Evolutionary conservation across 1,140 invertebrate genomes (phyloP).

Genomic region (Apocrypta bakeri): DNA sequence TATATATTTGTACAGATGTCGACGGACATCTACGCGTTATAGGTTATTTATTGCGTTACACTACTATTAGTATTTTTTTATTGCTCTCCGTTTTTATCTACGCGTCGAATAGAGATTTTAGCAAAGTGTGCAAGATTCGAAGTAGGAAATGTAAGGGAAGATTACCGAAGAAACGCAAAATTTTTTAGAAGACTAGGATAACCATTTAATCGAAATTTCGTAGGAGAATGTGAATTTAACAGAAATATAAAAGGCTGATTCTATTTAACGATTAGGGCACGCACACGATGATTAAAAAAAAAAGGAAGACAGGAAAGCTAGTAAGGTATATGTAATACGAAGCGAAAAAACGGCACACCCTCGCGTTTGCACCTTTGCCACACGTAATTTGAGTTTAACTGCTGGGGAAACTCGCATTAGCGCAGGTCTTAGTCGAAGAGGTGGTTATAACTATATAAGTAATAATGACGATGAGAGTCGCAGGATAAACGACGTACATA

Average conservation of each 20-base stretch:
- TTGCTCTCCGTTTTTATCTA: constrained; percentile 18
- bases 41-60: constrained; percentile 49
- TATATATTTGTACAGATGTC: constrained; percentile 8
- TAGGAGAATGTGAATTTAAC: constrained; percentile 47
- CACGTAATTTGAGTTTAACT: constrained; percentile 21
- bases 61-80: constrained; percentile 47
- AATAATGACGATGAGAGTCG: constrained; percentile 31
- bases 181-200: constrained; percentile 42
- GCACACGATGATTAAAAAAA: constrained; percentile 39
- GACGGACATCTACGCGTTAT: constrained; percentile 42
- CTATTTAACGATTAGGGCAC: constrained; percentile 62
- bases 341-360: constrained; percentile 30
- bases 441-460: constrained; percentile 22
- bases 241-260: constrained; percentile 70
- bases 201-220: constrained; percentile 31
- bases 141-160: constrained; percentile 42
- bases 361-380: constrained; percentile 16
- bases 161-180: constrained; percentile 29
- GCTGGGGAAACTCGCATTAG: constrained; percentile 9
- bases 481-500: constrained; percentile 50
- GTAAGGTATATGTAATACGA: not conserved
- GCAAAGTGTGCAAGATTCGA: constrained; percentile 12
- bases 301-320: constrained; percentile 29
- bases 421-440: constrained; percentile 2
- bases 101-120: constrained; percentile 27